Conservation (phyloP, 2,113 vertebrate genomes). For the Brachyhypopomus occidentalis region DNA sequence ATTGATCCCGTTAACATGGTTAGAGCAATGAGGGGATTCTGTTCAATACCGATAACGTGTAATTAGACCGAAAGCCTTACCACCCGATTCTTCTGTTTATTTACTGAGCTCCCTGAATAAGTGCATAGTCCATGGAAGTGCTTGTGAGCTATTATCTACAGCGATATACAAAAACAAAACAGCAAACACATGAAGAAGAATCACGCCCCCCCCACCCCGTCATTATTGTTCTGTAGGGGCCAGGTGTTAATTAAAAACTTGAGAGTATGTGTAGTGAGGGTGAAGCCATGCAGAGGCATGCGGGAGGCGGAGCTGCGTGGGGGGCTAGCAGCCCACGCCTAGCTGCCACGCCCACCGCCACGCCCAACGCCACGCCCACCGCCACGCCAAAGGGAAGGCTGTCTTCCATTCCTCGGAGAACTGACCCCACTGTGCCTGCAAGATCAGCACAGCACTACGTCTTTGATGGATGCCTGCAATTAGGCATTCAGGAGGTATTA, state of each 20-base stretch:
- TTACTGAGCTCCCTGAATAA: slow-evolving; percentile 16
- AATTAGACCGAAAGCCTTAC: slow-evolving; percentile 47
- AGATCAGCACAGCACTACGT: slow-evolving; percentile 27
- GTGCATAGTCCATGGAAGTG: neutral
- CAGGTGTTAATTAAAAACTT: slow-evolving; percentile 45
- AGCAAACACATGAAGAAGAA: neutral
- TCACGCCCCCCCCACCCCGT: too few species aligned
- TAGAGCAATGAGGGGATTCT: slow-evolving; percentile 60
- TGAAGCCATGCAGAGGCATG: neutral
- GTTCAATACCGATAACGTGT: slow-evolving; percentile 60
- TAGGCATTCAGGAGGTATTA: slow-evolving; percentile 49
- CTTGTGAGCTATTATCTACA: slow-evolving; percentile 23
- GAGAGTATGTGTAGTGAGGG: neutral
- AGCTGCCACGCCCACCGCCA: too few species aligned
- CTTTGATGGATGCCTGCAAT: slow-evolving; percentile 55
- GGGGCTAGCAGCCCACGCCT: too few species aligned
- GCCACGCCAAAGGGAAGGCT: neutral
- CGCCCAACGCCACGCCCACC: too few species aligned
- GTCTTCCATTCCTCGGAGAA: slow-evolving; percentile 36
- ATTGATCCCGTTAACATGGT: slow-evolving; percentile 73
- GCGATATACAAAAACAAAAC: slow-evolving; percentile 26
- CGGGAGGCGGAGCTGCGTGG: too few species aligned
- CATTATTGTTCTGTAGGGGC: slow-evolving; percentile 15
- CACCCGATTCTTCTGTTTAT: slow-evolving; percentile 18
- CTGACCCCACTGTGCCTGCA: slow-evolving; percentile 19